These are phyloP conservation scores for Lacanobia wlatinum DNA, from an alignment of 2,888 invertebrate genomes.

Conservation along the genomic window DNA sequence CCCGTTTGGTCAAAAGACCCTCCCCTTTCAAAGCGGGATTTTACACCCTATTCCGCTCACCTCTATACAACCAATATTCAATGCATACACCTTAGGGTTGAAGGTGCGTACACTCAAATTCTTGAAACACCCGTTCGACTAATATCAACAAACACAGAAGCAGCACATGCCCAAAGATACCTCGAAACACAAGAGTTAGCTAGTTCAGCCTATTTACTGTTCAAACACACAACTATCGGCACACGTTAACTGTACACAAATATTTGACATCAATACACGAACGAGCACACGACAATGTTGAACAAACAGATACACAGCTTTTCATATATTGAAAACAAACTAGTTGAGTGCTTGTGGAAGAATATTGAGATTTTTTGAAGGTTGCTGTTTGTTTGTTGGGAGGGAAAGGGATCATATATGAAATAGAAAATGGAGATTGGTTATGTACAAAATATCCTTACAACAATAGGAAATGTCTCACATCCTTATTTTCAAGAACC, in stretches of 20 bases:
- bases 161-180: conserved; percentile 24
- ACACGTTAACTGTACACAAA: conserved; percentile 66
- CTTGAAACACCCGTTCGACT: conserved; percentile 1
- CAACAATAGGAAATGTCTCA: not conserved
- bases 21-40: too few relatives aligned
- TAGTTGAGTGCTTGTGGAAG: conserved; percentile 33
- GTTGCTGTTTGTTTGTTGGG: conserved; percentile 1
- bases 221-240: conserved; percentile 64
- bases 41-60: too few relatives aligned
- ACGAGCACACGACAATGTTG: conserved; percentile 54
- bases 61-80: too few relatives aligned
- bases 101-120: not conserved
- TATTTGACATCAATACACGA: conserved; percentile 69
- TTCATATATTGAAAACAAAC: conserved; percentile 56
- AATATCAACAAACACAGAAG: conserved; percentile 26
- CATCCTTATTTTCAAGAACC: too few relatives aligned
- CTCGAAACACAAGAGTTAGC: conserved; percentile 35
- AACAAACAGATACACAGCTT: conserved; percentile 55
- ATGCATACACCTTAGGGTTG: too few relatives aligned
- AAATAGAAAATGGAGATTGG: not conserved
- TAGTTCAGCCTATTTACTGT: conserved; percentile 60
- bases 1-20: too few relatives aligned
- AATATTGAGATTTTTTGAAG: conserved; percentile 34
- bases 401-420: not conserved
- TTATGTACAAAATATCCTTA: not conserved